These are phyloP conservation scores for Pollimyrus isidori DNA, from an alignment of 2,113 vertebrate species.

Conservation along the genomic window DNA sequence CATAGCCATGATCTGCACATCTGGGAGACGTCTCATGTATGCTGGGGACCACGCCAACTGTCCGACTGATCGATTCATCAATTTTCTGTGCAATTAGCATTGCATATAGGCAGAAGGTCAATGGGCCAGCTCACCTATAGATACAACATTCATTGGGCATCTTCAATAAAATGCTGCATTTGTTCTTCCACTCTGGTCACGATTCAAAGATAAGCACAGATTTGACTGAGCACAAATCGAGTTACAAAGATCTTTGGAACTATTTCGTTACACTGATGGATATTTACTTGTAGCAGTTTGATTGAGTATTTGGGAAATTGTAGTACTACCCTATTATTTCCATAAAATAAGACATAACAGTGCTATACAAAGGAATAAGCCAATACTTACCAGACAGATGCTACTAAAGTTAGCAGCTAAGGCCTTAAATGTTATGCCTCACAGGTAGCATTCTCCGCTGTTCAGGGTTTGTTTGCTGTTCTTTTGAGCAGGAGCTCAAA, in stretches of 20 bases:
- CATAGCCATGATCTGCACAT: no score
- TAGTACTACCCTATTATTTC: neutral
- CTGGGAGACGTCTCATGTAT: no score
- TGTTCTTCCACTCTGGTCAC: neutral
- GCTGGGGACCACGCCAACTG: neutral
- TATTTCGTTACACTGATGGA: neutral
- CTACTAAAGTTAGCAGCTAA: neutral
- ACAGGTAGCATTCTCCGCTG: neutral
- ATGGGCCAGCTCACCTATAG: neutral
- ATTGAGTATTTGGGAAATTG: neutral
- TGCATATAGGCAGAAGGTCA: neutral
- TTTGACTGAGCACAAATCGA: neutral
- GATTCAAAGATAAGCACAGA: neutral
- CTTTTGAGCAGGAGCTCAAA: neutral
- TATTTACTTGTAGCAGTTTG: neutral
- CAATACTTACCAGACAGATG: neutral
- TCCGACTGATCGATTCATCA: neutral
- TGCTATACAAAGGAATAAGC: neutral
- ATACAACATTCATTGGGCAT: neutral
- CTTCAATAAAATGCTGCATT: neutral
- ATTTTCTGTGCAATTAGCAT: no score
- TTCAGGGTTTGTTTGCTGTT: neutral
- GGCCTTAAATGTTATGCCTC: neutral
- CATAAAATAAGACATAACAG: neutral
- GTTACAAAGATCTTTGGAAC: neutral